phyloP scores from a whole-genome alignment of 1,140 invertebrate species.

The Forficula auricularia region DNA sequence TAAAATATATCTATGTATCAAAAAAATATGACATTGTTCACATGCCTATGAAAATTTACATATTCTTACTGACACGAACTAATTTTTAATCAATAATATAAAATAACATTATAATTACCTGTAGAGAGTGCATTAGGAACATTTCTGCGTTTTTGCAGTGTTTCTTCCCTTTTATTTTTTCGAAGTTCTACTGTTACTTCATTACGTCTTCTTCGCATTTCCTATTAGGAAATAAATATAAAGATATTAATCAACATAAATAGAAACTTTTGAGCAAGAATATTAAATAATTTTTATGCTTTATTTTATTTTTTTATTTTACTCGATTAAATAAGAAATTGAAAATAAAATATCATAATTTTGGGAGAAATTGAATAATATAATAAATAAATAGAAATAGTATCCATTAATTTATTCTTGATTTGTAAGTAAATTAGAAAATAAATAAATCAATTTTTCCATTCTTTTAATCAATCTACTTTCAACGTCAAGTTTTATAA shows the following conservation, averaged over 20 bases:
- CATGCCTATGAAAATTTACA: no score
- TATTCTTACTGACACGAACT: no score
- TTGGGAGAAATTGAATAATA: not conserved
- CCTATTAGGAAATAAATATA: slow-evolving; percentile 37
- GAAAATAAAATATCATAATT: not conserved
- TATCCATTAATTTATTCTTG: no score
- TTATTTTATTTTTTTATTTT: no score
- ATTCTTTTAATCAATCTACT: no score
- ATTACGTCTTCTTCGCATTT: slow-evolving; percentile 86
- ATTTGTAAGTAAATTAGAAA: not conserved
- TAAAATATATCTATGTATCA: no score
- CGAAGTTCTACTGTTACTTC: slow-evolving; percentile 89
- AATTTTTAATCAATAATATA: no score
- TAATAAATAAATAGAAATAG: not conserved
- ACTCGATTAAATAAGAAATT: not conserved
- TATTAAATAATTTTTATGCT: no score
- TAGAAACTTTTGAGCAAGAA: not conserved
- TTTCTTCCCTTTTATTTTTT: slow-evolving; percentile 94
- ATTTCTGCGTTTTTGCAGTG: slow-evolving; percentile 85
- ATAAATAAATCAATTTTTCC: no score
- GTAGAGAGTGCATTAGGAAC: slow-evolving; percentile 66
- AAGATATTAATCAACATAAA: slow-evolving; percentile 1
- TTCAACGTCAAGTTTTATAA: no score
- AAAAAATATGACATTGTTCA: no score
- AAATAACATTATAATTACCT: slow-evolving; percentile 36